Conservation (phyloP, 2,888 invertebrate genomes). For the Schizaphis graminum region DNA sequence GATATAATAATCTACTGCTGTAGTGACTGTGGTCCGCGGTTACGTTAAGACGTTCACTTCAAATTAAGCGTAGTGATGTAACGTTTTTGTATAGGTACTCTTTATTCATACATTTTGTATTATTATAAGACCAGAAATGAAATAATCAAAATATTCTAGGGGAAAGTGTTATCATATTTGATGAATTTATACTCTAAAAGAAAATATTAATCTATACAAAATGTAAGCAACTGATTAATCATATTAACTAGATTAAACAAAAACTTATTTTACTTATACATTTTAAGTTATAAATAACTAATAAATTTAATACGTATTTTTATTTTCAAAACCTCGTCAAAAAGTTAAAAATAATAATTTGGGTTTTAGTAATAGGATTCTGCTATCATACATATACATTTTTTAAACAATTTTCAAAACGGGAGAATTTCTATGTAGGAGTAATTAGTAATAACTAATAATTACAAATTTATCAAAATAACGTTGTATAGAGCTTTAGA, state of each 20-base stretch:
- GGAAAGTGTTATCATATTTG: constrained; percentile 35
- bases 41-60: constrained; percentile 62
- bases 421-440: neutral
- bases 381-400: neutral
- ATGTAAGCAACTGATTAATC: neutral
- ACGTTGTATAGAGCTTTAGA: neutral
- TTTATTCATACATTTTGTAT: constrained; percentile 32
- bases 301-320: neutral
- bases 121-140: constrained; percentile 28
- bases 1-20: constrained; percentile 48
- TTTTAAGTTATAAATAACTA: neutral
- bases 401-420: neutral
- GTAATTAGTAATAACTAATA: neutral
- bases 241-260: neutral
- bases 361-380: neutral
- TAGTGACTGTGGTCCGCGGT: constrained; percentile 42
- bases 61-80: constrained; percentile 58
- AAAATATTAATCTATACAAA: neutral
- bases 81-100: constrained; percentile 31
- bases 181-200: neutral
- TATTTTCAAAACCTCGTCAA: neutral
- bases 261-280: neutral
- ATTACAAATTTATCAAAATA: neutral
- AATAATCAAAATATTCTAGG: constrained; percentile 40
- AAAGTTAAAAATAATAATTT: neutral